Base-by-base conservation (phyloP, 2,797 vertebrate genomes). In the Cyclopterus lumpus region DNA sequence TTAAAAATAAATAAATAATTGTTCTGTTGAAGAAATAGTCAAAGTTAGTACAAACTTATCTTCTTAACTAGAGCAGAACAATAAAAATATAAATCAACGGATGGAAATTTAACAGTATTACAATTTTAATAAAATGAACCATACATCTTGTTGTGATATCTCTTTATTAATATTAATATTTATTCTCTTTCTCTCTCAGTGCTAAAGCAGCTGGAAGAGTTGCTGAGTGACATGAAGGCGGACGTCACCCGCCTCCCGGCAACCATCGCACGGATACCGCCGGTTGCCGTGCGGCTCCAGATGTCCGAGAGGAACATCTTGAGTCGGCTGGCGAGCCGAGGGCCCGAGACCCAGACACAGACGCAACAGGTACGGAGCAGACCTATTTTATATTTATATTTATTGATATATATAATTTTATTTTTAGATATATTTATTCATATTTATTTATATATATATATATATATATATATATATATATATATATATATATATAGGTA, bases 271-370 rank as follows among this genome's bases (percentile, higher is more conserved):
- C 95, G 98, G 77, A 99, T 99, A 88, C 98, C 98, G 0, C 98
- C 98, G 0, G 98, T 99, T 51, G 97, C 98, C 3, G 97, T 98
- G 83, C 95, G 97, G 59, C 95, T 99, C 71, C 97, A 99, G 92
- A 99, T 99, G 98, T 99, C 98, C 0, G 98, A 99, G 93, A 96
- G 98, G 78, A 99, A 98, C 93, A 99, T 99, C 90, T 95, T 98
- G 81, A 99, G 97, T 86, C 95, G 97, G 59, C 91, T 98, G 93
- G 98, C 98, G 76, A 99, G 97, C 92, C 94, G 98, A 92, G 97
- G 96, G 42, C 97, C 96, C 0, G 98, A 99, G 80, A 95, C 97
- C 70, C 95, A 96, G 63, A 26, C 83, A 66, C 88, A 88, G 80
- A 72, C 84, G 6, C 83, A 86, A 74, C 85, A 86, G 87, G 81